These are phyloP conservation scores for Syrmaticus mikado DNA, from an alignment of 2,113 vertebrate genomes.

Conservation along the genomic window DNA sequence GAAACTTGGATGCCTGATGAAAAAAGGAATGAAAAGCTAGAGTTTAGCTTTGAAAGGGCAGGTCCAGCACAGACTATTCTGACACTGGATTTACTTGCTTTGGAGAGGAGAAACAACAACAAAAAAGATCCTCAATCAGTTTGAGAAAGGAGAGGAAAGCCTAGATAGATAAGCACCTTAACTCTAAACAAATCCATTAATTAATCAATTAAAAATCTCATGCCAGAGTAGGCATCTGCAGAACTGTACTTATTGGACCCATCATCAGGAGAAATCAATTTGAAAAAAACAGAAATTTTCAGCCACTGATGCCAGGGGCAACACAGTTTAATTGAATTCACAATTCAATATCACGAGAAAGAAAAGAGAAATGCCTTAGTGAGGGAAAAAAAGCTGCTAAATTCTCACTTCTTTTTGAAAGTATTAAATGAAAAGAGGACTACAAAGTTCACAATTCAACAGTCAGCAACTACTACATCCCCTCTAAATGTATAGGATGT, in stretches of 20 bases:
- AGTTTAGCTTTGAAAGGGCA: background rate
- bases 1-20: background rate
- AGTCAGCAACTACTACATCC: background rate
- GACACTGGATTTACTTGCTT: background rate
- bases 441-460: background rate
- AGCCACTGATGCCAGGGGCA: background rate
- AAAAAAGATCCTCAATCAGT: background rate
- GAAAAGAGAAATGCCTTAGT: background rate
- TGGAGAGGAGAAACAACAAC: rapidly evolving
- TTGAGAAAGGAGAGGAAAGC: background rate
- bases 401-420: background rate
- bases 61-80: background rate
- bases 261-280: background rate
- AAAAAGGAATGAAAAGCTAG: background rate
- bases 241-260: background rate
- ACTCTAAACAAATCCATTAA: background rate
- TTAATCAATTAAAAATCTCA: background rate
- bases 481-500: background rate
- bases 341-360: background rate
- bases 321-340: background rate
- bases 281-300: background rate
- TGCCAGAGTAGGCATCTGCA: background rate
- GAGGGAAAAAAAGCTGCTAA: too few species aligned
- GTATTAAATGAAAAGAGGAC: background rate
- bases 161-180: background rate